A percentile compares a stretch with the other conserved stretches of the same genome.
Evolutionary conservation across 2,113 vertebrate species (phyloP).

Genomic region (Gymnobelideus leadbeateri): DNA sequence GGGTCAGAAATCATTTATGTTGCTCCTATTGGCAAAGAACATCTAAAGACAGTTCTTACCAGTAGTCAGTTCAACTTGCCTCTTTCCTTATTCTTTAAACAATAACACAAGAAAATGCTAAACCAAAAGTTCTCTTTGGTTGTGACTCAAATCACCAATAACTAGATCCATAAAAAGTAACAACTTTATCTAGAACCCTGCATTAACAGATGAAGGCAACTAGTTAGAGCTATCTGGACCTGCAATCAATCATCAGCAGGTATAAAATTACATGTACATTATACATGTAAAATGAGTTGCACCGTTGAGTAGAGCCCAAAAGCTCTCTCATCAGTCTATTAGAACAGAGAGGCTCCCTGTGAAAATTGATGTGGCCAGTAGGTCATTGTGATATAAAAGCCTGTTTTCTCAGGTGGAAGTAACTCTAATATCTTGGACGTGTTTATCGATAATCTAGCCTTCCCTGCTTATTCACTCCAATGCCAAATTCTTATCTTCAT

Average conservation of each 20-base stretch:
- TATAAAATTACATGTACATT: neutral
- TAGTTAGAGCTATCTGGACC: neutral
- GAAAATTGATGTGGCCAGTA: constrained; percentile 55
- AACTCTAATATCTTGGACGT: constrained; percentile 41
- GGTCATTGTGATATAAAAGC: constrained; percentile 55
- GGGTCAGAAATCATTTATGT: neutral
- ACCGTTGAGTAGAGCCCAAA: neutral
- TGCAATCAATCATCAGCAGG: neutral
- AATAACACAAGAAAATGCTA: neutral
- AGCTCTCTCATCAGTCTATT: neutral
- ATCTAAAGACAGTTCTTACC: neutral
- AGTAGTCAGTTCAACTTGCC: neutral
- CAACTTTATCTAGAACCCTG: neutral
- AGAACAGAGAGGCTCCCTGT: constrained; percentile 55
- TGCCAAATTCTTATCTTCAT: constrained; percentile 73
- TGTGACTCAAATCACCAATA: neutral
- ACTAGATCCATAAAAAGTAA: neutral
- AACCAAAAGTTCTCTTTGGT: neutral
- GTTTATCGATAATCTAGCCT: constrained; percentile 63
- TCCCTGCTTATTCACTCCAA: constrained; percentile 68
- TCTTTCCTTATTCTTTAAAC: neutral
- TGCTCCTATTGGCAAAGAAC: neutral
- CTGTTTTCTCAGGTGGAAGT: constrained; percentile 74
- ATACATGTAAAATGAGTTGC: neutral
- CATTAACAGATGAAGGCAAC: neutral